Evolutionary conservation across 2,888 invertebrate species (phyloP), one percentile per base, ranked within the genome.

Genomic region (Eledona agricola): DNA sequence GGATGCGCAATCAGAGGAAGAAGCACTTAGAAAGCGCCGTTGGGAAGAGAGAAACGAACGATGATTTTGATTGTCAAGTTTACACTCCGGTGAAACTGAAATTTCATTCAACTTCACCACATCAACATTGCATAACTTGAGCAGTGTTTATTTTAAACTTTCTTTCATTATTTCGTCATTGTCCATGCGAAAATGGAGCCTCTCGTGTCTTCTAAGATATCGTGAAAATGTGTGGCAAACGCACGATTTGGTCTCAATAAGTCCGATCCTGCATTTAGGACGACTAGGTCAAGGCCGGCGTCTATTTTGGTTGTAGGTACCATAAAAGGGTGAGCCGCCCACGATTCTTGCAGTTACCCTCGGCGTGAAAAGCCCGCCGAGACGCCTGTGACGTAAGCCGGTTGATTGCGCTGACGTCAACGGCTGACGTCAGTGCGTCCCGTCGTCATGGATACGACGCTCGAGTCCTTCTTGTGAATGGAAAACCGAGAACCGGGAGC

Each of bases 371-470:
- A 59, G 59, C 62, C 66, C 64, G 64, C 62, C 60, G 65, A 64
- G 67, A 66, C 66, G 63, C 59, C 59, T 49, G 61, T 69, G 69
- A 69, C 69, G 67, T 69, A 61, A 64, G 59, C 28, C 22, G 31
- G 51, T 50, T 59, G 58, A 60, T 59, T 47, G 58, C 53, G 32
- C 63, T 66, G 60, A 67, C 59, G 59, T 59, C 53, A 52, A 31
- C 51, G 42, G 51, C 38, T 65, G 63, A 65, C 66, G 66, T 67
- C 60, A 64, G 55, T 38, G 59, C 61, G 64, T 62, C 57, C 61
- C 56, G 65, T 66, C 51, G 45, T 61, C 57, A 57, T 58, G 62
- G 60, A 40, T 50, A 64, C 64, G 17, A n/a, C 12, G 32, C 29
- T 23, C 29, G 51, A 56, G 53, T 51, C 56, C 40, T 54, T 49